A percentile compares a stretch with the other conserved stretches of the same genome.
These are phyloP conservation scores for Scolopax bukidnonensis DNA, from an alignment of 2,797 vertebrate species.

Conservation along the genomic window DNA sequence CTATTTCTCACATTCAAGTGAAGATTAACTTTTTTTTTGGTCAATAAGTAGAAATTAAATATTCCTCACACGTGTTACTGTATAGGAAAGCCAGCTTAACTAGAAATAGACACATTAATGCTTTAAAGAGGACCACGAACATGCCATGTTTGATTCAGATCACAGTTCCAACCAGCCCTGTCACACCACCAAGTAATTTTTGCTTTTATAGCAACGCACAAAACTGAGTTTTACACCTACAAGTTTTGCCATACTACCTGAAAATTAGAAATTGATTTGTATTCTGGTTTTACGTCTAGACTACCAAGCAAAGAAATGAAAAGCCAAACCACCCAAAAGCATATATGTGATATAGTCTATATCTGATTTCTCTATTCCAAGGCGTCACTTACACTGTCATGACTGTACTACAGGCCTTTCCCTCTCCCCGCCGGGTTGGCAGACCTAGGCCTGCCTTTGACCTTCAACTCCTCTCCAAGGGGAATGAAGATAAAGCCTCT, in stretches of 20 bases:
- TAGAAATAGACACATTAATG: background rate
- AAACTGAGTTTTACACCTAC: background rate
- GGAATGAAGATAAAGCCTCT: background rate
- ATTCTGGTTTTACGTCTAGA: background rate
- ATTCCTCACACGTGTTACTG: background rate
- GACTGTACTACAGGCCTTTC: background rate
- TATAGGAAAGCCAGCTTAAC: background rate
- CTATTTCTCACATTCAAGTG: background rate
- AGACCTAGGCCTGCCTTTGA: background rate
- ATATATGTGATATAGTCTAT: background rate
- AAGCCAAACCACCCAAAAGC: background rate
- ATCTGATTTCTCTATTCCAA: background rate
- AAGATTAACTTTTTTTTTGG: background rate
- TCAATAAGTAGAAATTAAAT: background rate
- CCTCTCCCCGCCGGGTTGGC: background rate
- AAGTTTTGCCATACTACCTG: background rate
- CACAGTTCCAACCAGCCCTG: background rate
- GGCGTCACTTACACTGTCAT: background rate
- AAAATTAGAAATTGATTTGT: constrained; percentile 29
- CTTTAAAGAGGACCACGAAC: background rate
- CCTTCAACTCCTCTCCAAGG: background rate
- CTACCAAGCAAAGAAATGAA: background rate
- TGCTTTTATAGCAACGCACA: background rate
- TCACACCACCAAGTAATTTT: background rate
- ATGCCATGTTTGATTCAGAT: background rate